Evolutionary conservation across 2,888 invertebrate genomes (phyloP).

Genomic region (Auanema freiburgensis): DNA sequence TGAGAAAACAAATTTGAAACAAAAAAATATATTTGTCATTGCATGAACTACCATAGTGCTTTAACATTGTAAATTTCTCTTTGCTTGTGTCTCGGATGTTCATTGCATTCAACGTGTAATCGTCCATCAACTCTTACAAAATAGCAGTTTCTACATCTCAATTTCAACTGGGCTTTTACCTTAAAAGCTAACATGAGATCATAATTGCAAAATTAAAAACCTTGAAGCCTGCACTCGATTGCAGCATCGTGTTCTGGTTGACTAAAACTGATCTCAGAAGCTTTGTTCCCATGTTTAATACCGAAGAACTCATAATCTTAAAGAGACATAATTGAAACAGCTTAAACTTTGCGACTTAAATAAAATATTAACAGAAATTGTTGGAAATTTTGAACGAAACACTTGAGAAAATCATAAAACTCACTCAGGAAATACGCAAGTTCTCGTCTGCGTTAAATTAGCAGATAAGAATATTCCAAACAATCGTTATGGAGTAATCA

Average conservation of each 20-base stretch:
- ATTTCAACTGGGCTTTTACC: slow-evolving; percentile 52
- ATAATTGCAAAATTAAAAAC: neutral
- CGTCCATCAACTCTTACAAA: slow-evolving; percentile 57
- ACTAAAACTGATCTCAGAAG: too few species aligned
- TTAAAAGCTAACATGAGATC: slow-evolving; percentile 16
- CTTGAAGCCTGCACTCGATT: slow-evolving; percentile 19
- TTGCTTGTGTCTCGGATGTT: slow-evolving; percentile 54
- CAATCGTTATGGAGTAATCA: too few species aligned
- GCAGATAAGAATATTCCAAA: too few species aligned
- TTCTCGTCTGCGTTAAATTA: too few species aligned
- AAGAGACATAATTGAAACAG: neutral
- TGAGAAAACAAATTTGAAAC: too few species aligned
- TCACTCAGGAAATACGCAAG: too few species aligned
- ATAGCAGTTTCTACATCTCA: slow-evolving; percentile 52
- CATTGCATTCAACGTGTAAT: slow-evolving; percentile 56
- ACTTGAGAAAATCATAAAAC: too few species aligned
- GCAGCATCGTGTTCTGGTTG: too few species aligned
- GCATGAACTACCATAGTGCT: slow-evolving; percentile 45
- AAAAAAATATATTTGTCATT: slow-evolving; percentile 3
- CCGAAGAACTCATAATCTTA: too few species aligned
- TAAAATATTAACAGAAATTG: too few species aligned
- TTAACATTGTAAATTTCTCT: slow-evolving; percentile 52
- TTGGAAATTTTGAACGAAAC: too few species aligned
- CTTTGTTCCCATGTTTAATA: too few species aligned
- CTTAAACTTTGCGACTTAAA: neutral